A percentile compares a stretch with the other conserved stretches of the same genome.
Evolutionary conservation across 2,113 vertebrate species (phyloP).

Genomic region (Ursus arctos): DNA sequence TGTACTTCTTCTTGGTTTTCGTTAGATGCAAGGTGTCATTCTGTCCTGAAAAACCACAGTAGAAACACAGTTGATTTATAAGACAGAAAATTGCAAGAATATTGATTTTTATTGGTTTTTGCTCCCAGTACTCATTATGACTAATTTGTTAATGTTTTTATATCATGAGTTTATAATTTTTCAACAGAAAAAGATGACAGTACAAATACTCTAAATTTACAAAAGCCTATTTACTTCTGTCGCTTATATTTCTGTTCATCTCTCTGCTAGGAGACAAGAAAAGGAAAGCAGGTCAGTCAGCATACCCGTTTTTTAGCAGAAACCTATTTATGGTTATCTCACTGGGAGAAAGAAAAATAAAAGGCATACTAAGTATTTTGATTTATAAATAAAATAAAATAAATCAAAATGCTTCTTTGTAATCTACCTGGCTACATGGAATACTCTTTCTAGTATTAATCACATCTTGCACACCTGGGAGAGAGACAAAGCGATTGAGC

Average conservation of each 20-base stretch:
- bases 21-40: not conserved
- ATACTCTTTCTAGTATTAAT: not conserved
- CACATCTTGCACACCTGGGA: not conserved
- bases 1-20: slow-evolving; percentile 30
- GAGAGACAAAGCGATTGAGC: not conserved
- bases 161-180: slow-evolving; percentile 10
- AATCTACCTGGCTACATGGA: not conserved
- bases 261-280: not conserved
- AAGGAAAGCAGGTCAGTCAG: not conserved
- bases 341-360: not conserved
- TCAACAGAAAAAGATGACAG: not conserved
- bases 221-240: not conserved
- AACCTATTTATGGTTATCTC: slow-evolving; percentile 2
- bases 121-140: not conserved
- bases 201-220: not conserved
- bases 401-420: not conserved
- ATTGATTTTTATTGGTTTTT: not conserved
- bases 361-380: not conserved
- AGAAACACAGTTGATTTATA: not conserved
- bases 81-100: not conserved
- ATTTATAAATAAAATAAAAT: not conserved
- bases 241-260: not conserved
- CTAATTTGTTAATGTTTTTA: slow-evolving; percentile 32
- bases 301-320: not conserved
- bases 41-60: not conserved